These are phyloP conservation scores for Carettochelys insculpta DNA, from an alignment of 2,113 vertebrate genomes.

Conservation along the genomic window DNA sequence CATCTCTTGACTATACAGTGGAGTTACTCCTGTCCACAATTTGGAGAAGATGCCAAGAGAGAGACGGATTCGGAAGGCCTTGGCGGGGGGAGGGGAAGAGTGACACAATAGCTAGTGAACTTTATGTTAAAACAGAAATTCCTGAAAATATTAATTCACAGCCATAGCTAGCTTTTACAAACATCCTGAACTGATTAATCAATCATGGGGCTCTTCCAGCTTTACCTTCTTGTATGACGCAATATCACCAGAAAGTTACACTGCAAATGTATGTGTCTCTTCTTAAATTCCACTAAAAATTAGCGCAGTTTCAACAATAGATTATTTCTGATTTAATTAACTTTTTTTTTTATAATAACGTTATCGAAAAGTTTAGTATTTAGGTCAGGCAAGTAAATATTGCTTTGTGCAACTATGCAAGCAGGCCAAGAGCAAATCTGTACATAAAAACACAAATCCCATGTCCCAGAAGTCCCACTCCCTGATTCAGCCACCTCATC, in stretches of 20 bases:
- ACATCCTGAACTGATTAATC: neutral
- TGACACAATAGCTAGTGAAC: neutral
- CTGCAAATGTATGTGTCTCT: neutral
- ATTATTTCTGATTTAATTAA: neutral
- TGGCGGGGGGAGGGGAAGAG: neutral
- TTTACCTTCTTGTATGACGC: neutral
- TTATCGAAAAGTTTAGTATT: neutral
- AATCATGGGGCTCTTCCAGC: neutral
- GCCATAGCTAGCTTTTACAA: neutral
- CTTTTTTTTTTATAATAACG: neutral
- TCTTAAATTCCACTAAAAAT: neutral
- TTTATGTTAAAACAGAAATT: neutral
- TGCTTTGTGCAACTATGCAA: neutral
- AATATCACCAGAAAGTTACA: neutral
- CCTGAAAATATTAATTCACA: neutral
- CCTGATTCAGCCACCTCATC: neutral
- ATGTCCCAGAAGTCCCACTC: neutral
- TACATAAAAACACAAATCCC: neutral
- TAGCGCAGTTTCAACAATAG: neutral
- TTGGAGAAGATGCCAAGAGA: neutral
- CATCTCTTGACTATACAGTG: neutral
- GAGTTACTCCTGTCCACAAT: neutral
- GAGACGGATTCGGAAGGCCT: neutral
- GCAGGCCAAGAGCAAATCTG: neutral
- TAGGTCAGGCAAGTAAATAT: conserved; percentile 5